A percentile compares a stretch with the other conserved stretches of the same genome.
Evolutionary conservation across 2,797 vertebrate species (phyloP).

Genomic region (Balearica regulorum): DNA sequence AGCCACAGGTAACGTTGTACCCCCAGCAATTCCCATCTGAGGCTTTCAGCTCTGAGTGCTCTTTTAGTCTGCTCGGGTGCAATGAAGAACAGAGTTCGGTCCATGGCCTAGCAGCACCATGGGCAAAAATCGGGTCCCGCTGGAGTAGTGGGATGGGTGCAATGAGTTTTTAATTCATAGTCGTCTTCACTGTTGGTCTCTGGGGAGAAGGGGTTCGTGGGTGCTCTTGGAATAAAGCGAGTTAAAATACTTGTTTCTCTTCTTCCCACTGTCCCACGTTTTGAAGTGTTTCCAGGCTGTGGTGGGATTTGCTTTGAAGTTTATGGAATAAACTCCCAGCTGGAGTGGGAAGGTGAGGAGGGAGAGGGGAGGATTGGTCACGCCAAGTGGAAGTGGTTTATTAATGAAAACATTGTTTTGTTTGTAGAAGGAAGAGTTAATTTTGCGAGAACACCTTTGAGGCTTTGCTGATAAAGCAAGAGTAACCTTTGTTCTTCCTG

Average conservation of each 20-base stretch:
- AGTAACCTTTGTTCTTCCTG: slow-evolving; percentile 55
- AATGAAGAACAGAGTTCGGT: not conserved
- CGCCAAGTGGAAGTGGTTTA: slow-evolving; percentile 49
- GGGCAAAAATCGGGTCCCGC: not conserved
- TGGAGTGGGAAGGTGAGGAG: slow-evolving; percentile 42
- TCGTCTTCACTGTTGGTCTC: accelerated
- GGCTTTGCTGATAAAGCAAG: slow-evolving; percentile 54
- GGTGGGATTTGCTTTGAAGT: slow-evolving; percentile 55
- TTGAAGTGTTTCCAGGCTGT: slow-evolving; percentile 8
- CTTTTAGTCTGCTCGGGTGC: not conserved
- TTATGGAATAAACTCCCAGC: not conserved
- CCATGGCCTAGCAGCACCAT: accelerated
- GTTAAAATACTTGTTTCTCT: not conserved
- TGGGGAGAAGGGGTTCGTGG: not conserved
- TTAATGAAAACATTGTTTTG: slow-evolving; percentile 61
- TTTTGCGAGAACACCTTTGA: slow-evolving; percentile 61
- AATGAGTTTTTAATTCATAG: not conserved
- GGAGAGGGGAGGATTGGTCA: not conserved
- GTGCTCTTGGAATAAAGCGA: not conserved
- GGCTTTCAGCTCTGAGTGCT: not conserved
- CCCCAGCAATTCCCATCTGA: not conserved
- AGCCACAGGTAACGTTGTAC: accelerated
- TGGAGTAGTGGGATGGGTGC: not conserved
- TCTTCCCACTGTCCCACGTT: slow-evolving; percentile 10
- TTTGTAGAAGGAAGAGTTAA: slow-evolving; percentile 70